Evolutionary conservation across 2,113 vertebrate genomes (phyloP), one percentile per base, ranked within the genome.

Genomic region (Anthoscopus minutus): DNA sequence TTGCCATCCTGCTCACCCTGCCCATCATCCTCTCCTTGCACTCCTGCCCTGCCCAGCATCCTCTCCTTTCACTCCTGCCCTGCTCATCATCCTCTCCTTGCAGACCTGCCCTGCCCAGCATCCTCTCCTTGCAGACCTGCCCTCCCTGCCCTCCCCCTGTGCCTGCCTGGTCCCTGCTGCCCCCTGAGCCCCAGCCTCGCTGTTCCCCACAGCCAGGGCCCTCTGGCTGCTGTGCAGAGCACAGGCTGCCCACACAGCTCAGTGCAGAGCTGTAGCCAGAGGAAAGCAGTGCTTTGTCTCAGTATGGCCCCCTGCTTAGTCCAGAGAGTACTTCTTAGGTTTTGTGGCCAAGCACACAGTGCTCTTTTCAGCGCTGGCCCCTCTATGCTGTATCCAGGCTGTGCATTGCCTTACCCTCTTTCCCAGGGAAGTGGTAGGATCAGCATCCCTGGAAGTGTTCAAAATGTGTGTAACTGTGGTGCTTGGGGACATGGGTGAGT

Each of bases 261-360:
- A 1, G 18, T 30, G 56, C 45, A 33, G 33, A 61, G 56, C 80
- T 74, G 51, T 4, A 20, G 42, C 80, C 30, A 10, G 48, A 13
- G 22, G 6, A 53, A 16, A 69, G 23, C 0, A 2, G 4, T 50
- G 17, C 0, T 65, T 56, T 64, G 42, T 42, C 40, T 65, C 31
- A 10, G 23, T 6, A 0, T 10, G 44, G 54, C 15, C 40, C 8
- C 20, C 25, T 42, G 17, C 28, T 47, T 61, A 56, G 37, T 33
- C 37, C 2, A 1, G 48, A 77, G 44, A 2, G 2, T 38, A 24
- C 27, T 10, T 5, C 0, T 1, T 47, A 33, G 14, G 22, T 31
- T 88, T 58, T 60, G 35, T 60, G 67, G 35, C 53, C 0, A 1
- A 58, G 83, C 37, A 62, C 20, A 5, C 6, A 3, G 61, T 8